Evolutionary conservation across 2,888 invertebrate species (phyloP), one percentile per base, ranked within the genome.

Genomic region (Leptopilina myrica): DNA sequence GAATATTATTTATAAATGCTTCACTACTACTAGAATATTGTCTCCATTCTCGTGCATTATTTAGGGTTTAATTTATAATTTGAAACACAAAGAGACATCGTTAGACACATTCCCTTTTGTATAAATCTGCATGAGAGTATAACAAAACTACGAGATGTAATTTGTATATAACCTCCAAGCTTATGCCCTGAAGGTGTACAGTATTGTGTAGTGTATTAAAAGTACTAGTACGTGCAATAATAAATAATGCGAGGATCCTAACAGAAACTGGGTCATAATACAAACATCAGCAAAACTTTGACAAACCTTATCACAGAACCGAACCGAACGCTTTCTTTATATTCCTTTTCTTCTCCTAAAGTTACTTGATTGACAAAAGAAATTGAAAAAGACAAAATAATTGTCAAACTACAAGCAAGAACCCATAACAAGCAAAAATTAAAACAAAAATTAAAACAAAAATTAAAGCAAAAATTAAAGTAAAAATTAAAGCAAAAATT

Each of bases 81-180:
- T 59, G 14, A n/a, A 59, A 59, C n/a, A 59, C 59, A 59, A n/a
- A 59, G 59, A 33, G 33, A 33, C 33, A 33, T 33, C 33, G 33
- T 33, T 33, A 33, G 33, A 59, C 14, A 59, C 59, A 69, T 53
- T 53, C 7, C 26, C 11, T 20, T 20, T n/a, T 53, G 14, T 26
- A 20, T 26, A 33, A 69, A 53, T 14, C 53, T 49, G 14, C 69
- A 33, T 53, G 69, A 20, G 26, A 53, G 53, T 46, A 20, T 20
- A 8, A 14, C 49, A 69, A 69, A 69, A 26, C 53, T 8, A 53
- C 53, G 14, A 69, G 15, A 69, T 69, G 49, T 14, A 69, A 69
- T 69, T 69, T 53, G 69, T 26, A 53, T 12, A 69, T 69, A 53
- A 26, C 20, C 69, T 53, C 49, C 53, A 26, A 69, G 53, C 26